phyloP scores from a whole-genome alignment of 2,888 invertebrate species.

The Cyaniris semiargus region DNA sequence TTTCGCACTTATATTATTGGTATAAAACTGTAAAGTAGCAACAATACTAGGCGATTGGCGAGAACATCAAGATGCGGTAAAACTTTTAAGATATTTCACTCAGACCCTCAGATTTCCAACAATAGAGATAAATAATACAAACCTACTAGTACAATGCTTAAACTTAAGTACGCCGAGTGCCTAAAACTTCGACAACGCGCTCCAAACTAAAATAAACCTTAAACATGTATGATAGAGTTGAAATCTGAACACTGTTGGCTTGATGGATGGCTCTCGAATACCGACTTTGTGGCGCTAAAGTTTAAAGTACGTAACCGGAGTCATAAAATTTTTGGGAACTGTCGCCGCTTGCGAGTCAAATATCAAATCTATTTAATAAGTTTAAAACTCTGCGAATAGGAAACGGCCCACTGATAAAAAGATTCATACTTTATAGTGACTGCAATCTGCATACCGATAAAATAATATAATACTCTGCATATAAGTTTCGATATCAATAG shows the following conservation, averaged over 20 bases:
- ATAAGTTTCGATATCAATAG: too few species aligned
- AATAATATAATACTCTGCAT: too few species aligned
- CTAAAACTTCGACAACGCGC: not conserved
- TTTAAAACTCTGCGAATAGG: not conserved
- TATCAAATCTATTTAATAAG: not conserved
- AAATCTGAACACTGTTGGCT: not conserved
- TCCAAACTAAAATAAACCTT: not conserved
- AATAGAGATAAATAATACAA: slow-evolving; percentile 1
- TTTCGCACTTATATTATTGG: not conserved
- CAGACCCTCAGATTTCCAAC: slow-evolving; percentile 17
- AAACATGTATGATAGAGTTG: not conserved
- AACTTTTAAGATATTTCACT: slow-evolving; percentile 22
- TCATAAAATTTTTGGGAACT: not conserved
- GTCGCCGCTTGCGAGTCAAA: not conserved
- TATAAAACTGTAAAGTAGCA: not conserved
- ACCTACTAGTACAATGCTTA: not conserved
- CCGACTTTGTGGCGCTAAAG: not conserved
- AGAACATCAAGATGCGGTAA: not conserved
- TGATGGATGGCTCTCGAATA: slow-evolving; percentile 1
- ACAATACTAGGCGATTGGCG: not conserved
- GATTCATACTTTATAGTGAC: too few species aligned
- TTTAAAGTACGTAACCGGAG: not conserved
- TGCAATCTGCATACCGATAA: too few species aligned
- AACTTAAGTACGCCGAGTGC: not conserved
- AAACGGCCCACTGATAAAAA: not conserved